Evolutionary conservation across 1,140 invertebrate genomes (phyloP).

Genomic region (Drepana arcuata): DNA sequence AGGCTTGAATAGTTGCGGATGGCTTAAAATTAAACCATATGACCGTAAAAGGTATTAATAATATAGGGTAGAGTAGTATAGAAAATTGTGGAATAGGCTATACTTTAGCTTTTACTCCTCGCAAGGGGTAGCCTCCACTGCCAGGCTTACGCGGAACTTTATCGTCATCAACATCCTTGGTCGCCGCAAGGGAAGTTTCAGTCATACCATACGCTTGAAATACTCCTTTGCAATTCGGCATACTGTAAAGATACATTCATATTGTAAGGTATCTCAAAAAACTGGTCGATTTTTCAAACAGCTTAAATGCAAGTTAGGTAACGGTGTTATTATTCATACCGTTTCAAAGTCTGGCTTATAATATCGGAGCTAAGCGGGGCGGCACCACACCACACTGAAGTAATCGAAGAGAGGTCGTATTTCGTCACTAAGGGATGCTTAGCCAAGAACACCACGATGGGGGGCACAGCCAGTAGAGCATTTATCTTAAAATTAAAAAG

Average conservation of each 20-base stretch:
- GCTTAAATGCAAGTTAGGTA: too few species aligned
- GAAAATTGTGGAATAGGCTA: too few species aligned
- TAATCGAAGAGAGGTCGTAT: slow-evolving; percentile 40
- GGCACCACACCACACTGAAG: slow-evolving; percentile 35
- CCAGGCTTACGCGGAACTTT: slow-evolving; percentile 20
- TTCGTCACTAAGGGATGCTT: slow-evolving; percentile 31
- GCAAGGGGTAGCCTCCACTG: slow-evolving; percentile 31
- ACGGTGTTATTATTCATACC: slow-evolving; percentile 12
- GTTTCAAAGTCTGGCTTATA: slow-evolving; percentile 27
- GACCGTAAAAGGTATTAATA: too few species aligned
- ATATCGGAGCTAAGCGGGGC: slow-evolving; percentile 31
- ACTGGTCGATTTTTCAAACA: too few species aligned
- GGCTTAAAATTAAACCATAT: too few species aligned
- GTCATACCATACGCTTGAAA: slow-evolving; percentile 49
- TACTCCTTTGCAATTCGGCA: slow-evolving; percentile 36
- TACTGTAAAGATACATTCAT: slow-evolving; percentile 16
- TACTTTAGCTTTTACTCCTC: slow-evolving; percentile 46
- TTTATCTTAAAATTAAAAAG: too few species aligned
- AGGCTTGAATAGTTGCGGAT: too few species aligned
- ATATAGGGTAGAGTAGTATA: too few species aligned
- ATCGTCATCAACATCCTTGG: slow-evolving; percentile 15
- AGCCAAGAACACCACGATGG: slow-evolving; percentile 38
- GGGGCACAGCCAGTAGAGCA: slow-evolving; percentile 35
- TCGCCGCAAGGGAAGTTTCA: slow-evolving; percentile 34
- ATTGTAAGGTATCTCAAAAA: too few species aligned